Percentiles rank a stretch among this genome's conserved stretches.
Conservation (phyloP, 1,140 invertebrate species). For the Drosophila subpulchrella region DNA sequence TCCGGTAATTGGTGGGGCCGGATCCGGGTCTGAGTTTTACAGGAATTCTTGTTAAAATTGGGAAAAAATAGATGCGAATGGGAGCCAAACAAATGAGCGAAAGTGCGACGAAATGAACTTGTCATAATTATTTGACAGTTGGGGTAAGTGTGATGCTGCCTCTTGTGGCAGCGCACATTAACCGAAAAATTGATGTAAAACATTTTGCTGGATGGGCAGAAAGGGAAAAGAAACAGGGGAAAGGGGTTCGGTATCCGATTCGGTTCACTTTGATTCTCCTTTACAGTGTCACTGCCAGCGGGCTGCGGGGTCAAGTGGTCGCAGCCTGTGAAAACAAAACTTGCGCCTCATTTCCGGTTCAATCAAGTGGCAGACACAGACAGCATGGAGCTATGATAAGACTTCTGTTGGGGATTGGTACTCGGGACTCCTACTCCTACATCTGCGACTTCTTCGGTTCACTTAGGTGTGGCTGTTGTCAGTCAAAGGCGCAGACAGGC, state of each 20-base stretch:
- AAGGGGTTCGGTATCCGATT: slow-evolving; percentile 45
- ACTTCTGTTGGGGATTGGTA: slow-evolving; percentile 9
- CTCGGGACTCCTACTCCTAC: background rate
- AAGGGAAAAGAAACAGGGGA: background rate
- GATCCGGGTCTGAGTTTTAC: slow-evolving; percentile 23
- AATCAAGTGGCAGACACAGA: slow-evolving; percentile 63
- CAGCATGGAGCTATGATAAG: slow-evolving; percentile 51
- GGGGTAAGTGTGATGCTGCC: slow-evolving; percentile 57
- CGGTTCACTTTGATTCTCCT: slow-evolving; percentile 70
- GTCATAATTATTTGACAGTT: slow-evolving; percentile 82
- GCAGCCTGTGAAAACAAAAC: slow-evolving; percentile 78
- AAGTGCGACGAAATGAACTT: slow-evolving; percentile 81
- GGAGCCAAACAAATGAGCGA: slow-evolving; percentile 74
- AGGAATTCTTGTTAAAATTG: slow-evolving; percentile 68
- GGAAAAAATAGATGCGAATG: slow-evolving; percentile 36
- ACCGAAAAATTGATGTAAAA: slow-evolving; percentile 70
- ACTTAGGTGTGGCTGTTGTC: slow-evolving; percentile 80
- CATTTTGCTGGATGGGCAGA: slow-evolving; percentile 48
- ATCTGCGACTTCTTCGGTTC: slow-evolving; percentile 17
- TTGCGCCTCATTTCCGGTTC: slow-evolving; percentile 76
- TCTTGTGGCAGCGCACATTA: slow-evolving; percentile 44
- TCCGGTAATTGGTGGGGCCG: slow-evolving; percentile 66
- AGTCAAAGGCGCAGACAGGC: slow-evolving; percentile 73
- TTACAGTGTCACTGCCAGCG: slow-evolving; percentile 53
- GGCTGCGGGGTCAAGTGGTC: slow-evolving; percentile 73